A percentile compares a stretch with the other conserved stretches of the same genome.
These are phyloP conservation scores for Sebastes hopkinsi DNA, from an alignment of 2,797 vertebrate species.

Conservation along the genomic window DNA sequence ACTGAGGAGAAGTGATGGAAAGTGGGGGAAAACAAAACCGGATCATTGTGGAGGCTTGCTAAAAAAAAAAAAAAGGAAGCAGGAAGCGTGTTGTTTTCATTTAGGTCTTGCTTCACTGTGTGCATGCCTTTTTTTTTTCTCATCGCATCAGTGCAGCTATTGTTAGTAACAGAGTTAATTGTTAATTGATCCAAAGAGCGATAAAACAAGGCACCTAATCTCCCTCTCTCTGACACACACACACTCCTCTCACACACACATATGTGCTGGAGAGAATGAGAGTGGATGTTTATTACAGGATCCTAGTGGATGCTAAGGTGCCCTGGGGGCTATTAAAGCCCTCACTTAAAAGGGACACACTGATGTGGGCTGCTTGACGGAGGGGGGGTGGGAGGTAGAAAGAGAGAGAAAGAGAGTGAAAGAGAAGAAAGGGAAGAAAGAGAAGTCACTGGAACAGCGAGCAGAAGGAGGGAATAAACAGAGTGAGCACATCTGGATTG, in stretches of 20 bases:
- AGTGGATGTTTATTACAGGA: slow-evolving; percentile 80
- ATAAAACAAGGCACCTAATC: slow-evolving; percentile 68
- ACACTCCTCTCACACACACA: slow-evolving; percentile 14
- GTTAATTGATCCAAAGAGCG: slow-evolving; percentile 73
- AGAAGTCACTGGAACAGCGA: slow-evolving; percentile 58
- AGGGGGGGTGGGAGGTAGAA: slow-evolving; percentile 7
- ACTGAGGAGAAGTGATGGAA: slow-evolving; percentile 27
- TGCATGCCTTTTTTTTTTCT: neutral
- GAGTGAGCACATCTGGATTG: slow-evolving; percentile 84
- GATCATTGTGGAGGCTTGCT: slow-evolving; percentile 19
- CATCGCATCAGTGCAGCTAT: slow-evolving; percentile 42
- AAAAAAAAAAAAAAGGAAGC: slow-evolving; percentile 21
- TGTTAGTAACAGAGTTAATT: slow-evolving; percentile 70
- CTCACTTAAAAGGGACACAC: slow-evolving; percentile 69
- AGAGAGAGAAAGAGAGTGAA: slow-evolving; percentile 8
- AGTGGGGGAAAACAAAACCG: neutral
- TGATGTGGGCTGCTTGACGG: slow-evolving; percentile 43
- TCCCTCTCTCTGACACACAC: slow-evolving; percentile 2
- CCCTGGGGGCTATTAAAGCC: slow-evolving; percentile 74
- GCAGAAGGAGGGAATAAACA: slow-evolving; percentile 66
- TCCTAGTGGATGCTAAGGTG: slow-evolving; percentile 70
- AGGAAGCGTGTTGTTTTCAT: slow-evolving; percentile 48
- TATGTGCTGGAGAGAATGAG: slow-evolving; percentile 54
- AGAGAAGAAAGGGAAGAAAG: slow-evolving; percentile 43
- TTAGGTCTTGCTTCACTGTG: slow-evolving; percentile 29